These are phyloP conservation scores for Zele albiditarsus DNA, from an alignment of 2,888 invertebrate species.

Conservation along the genomic window DNA sequence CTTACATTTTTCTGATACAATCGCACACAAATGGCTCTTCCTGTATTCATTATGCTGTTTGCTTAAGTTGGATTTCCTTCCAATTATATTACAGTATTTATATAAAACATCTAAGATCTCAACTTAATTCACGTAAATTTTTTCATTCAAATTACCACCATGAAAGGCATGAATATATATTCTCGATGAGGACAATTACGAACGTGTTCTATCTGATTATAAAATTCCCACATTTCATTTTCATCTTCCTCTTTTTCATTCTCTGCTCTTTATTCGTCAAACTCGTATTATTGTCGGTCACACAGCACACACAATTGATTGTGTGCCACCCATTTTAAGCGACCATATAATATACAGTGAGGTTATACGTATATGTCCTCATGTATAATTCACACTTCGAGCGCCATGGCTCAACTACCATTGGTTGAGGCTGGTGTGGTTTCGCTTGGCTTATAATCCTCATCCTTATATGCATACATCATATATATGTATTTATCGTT, in stretches of 20 bases:
- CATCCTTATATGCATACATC: conserved; percentile 22
- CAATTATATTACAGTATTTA: too few relatives aligned
- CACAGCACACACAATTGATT: neutral
- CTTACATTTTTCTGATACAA: too few relatives aligned
- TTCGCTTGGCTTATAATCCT: conserved; percentile 20
- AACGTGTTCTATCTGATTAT: too few relatives aligned
- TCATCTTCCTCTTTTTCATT: neutral
- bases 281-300: neutral
- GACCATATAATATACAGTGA: conserved; percentile 43
- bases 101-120: too few relatives aligned
- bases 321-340: neutral
- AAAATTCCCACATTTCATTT: too few relatives aligned
- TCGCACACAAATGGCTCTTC: too few relatives aligned
- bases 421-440: conserved; percentile 64
- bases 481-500: neutral
- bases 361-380: conserved; percentile 59
- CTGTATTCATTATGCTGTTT: too few relatives aligned
- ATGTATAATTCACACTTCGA: conserved; percentile 73
- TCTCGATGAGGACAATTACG: too few relatives aligned
- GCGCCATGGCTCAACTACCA: conserved; percentile 69
- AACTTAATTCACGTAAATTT: too few relatives aligned
- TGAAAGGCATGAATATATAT: too few relatives aligned
- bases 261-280: neutral
- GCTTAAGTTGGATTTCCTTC: too few relatives aligned
- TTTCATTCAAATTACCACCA: too few relatives aligned